phyloP scores from a whole-genome alignment of 1,140 invertebrate genomes.

The Asobara japonica region DNA sequence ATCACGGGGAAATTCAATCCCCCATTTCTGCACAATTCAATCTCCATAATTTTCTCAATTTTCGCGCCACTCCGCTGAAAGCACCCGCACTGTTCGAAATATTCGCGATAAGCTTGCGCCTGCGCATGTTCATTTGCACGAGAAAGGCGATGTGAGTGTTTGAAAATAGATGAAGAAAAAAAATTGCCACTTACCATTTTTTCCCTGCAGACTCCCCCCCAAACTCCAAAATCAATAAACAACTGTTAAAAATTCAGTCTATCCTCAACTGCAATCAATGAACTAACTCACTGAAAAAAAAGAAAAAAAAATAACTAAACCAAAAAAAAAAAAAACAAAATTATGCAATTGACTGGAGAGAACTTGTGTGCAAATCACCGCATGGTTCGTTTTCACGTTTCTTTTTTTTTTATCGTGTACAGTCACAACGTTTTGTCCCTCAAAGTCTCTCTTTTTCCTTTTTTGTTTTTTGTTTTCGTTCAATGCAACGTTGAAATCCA shows the following conservation, averaged over 20 bases:
- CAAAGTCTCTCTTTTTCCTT: neutral
- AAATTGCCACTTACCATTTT: neutral
- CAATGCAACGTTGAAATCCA: neutral
- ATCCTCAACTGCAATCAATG: neutral
- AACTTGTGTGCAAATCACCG: neutral
- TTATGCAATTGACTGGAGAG: neutral
- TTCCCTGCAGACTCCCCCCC: neutral
- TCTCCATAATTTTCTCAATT: neutral
- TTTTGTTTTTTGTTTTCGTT: neutral
- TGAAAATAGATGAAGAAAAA: neutral
- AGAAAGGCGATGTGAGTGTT: neutral
- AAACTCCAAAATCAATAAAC: neutral
- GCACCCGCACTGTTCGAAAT: neutral
- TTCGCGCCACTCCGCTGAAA: neutral
- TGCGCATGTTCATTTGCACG: neutral
- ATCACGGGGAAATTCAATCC: neutral
- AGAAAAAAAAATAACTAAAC: slow-evolving; percentile 6
- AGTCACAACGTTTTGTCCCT: neutral
- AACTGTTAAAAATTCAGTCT: neutral
- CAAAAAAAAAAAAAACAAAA: neutral
- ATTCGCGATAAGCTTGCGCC: neutral
- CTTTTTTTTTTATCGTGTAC: neutral
- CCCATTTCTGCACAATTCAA: neutral
- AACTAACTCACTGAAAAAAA: neutral
- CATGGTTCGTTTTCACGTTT: neutral